phyloP scores from a whole-genome alignment of 2,888 invertebrate species.

The Trissolcus brochymenae region DNA sequence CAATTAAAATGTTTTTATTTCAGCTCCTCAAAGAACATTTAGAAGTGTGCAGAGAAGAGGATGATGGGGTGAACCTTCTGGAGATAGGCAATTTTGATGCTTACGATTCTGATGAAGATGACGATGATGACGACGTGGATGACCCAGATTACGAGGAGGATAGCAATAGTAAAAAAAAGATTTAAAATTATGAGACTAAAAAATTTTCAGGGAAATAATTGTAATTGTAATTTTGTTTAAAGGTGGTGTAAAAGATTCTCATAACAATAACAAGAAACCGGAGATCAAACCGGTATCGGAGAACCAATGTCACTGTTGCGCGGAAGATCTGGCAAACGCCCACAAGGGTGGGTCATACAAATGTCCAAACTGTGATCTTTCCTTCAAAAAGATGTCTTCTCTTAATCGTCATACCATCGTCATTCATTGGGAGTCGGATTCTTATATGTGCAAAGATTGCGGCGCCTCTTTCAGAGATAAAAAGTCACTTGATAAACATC shows the following conservation, averaged over 20 bases:
- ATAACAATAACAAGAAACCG: conserved; percentile 64
- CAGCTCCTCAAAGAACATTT: conserved; percentile 72
- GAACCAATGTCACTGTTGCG: conserved; percentile 79
- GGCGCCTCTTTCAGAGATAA: conserved; percentile 82
- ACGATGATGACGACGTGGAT: conserved; percentile 53
- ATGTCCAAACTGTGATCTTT: conserved; percentile 82
- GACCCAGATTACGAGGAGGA: conserved; percentile 59
- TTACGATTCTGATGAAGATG: conserved; percentile 70
- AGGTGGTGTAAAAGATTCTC: conserved; percentile 46
- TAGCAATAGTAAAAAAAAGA: conserved; percentile 34
- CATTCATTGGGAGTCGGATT: conserved; percentile 83
- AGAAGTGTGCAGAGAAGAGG: conserved; percentile 72
- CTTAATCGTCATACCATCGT: conserved; percentile 82
- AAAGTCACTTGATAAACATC: conserved; percentile 81
- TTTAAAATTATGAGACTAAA: background rate
- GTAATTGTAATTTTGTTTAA: conserved; percentile 6
- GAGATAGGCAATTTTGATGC: conserved; percentile 66
- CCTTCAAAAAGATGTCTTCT: conserved; percentile 83
- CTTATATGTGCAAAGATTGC: conserved; percentile 83
- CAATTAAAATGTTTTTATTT: background rate
- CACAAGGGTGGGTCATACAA: conserved; percentile 79
- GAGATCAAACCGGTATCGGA: conserved; percentile 70
- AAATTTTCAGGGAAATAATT: background rate
- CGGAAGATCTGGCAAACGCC: conserved; percentile 79
- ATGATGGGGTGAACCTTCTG: conserved; percentile 67